Evolutionary conservation across 2,113 vertebrate species (phyloP), one percentile per base, ranked within the genome.

Genomic region (Alexandromys fortis): DNA sequence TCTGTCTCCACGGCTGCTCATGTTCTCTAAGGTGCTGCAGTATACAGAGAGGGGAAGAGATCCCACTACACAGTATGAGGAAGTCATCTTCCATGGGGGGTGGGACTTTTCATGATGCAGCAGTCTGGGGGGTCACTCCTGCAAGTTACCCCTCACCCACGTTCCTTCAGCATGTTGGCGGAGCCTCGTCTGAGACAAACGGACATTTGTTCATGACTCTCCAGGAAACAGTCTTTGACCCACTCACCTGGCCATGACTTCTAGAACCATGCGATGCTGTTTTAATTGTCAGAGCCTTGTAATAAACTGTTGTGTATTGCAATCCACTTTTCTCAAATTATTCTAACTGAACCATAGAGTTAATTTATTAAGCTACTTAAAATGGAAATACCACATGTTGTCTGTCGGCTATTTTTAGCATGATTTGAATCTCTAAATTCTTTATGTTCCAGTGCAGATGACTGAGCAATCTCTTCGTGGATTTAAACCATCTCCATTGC

Each of bases 401-500:
- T 47, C 94, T 85, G 35, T 95, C 58, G 52, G 52, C 38, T 96
- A 78, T 83, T 92, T 96, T 89, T 52, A 90, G 79, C 76, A 73
- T 68, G 52, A 90, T 73, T 97, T 91, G 86, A 93, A 92, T 83
- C 82, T 91, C 87, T 87, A 82, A 89, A 87, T 68, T 92, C 70
- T 68, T 72, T 89, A 83, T 55, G 70, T 68, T 94, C 73, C 38
- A 42, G 61, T 65, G 28, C 52, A 91, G 67, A 85, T 49, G 81
- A 92, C 5, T 86, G n/a, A 61, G 72, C n/a, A 19, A 72, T 81
- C 72, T 79, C 81, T 94, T 92, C 86, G 86, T 91, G 90, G 86
- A 88, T 88, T 94, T 90, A 88, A 90, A 26, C 77, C 47, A 28
- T 61, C 55, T 92, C 55, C 61, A 33, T 67, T 86, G 38, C 82